These are phyloP conservation scores for Melanogrammus aeglefinus DNA, from an alignment of 2,797 vertebrate species.

Conservation along the genomic window DNA sequence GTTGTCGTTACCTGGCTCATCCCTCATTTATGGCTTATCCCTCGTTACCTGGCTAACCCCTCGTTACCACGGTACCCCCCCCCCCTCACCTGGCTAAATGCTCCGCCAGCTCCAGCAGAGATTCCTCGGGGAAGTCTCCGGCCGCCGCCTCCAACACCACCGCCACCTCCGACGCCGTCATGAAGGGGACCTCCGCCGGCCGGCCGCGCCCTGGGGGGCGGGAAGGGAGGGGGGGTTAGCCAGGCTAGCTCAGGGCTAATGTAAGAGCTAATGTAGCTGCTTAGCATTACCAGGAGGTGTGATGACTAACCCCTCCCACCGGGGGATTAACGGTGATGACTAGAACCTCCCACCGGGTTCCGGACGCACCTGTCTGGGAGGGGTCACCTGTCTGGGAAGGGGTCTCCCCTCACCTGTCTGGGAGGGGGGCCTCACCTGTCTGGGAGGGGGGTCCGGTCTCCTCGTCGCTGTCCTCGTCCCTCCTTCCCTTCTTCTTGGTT, in stretches of 20 bases:
- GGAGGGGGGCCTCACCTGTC: conserved; percentile 56
- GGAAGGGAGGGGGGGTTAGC: conserved; percentile 13
- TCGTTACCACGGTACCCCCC: conserved; percentile 34
- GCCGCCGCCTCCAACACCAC: conserved; percentile 78
- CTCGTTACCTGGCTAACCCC: background rate
- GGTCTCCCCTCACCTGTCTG: too few relatives aligned
- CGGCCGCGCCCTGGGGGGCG: conserved; percentile 76
- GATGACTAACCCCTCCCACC: too few relatives aligned
- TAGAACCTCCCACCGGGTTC: too few relatives aligned
- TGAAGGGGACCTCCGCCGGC: conserved; percentile 78
- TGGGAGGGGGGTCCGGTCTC: conserved; percentile 68
- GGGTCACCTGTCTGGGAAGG: too few relatives aligned
- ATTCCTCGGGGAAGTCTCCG: conserved; percentile 86
- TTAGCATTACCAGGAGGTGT: too few relatives aligned
- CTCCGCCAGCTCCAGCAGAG: conserved; percentile 85
- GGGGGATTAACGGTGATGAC: too few relatives aligned
- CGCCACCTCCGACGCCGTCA: conserved; percentile 83
- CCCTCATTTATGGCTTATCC: too few relatives aligned
- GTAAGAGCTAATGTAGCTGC: too few relatives aligned
- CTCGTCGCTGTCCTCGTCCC: conserved; percentile 89
- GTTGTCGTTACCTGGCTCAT: too few relatives aligned
- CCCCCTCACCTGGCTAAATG: conserved; percentile 76
- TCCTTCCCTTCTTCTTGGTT: conserved; percentile 88
- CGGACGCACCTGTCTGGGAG: too few relatives aligned
- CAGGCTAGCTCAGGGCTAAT: too few relatives aligned